Evolutionary conservation across 2,888 invertebrate species (phyloP), one percentile per base, ranked within the genome.

Genomic region (Anthrax anthrax): DNA sequence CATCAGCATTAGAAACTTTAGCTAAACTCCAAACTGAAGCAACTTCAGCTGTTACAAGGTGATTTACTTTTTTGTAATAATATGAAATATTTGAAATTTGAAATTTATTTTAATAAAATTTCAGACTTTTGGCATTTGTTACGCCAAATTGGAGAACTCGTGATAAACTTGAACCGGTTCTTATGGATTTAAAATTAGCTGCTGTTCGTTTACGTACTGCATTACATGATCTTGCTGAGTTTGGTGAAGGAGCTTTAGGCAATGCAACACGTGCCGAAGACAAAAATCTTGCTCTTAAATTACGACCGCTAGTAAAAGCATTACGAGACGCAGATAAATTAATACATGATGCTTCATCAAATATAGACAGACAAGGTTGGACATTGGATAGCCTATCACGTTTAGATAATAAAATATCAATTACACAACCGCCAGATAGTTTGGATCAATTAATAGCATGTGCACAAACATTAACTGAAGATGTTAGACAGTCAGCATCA

Each of bases 361-460:
- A 79, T 44, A 63, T 90, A 50, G 85, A 88, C 56, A 75, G 76
- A 2, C 78, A 81, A 47, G 80, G 83, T 58, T 91, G 91, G 90
- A 80, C 82, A 14, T 71, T 83, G 4, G 79, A 81, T 18, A 70
- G 77, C 39, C 68, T 88, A 48, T 66, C 70, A 41, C 71, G 71
- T 50, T 69, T 64, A 49, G 70, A 71, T 47, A 41, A 42, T n/a
- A 46, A 46, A 18, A 37, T 42, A 12, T 27, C 41, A 16, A 16
- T 5, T 8, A 36, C 36, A 36, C 57, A 59, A 38, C 78, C 77
- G 50, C 82, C 83, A 17, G 91, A 92, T 65, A 84, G 87, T 36
- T 71, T 95, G 37, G 92, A 92, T 66, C 88, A 89, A 64, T 73
- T 96, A 49, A 82, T 92, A 51, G 83, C 85, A 12, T 86, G 89